Evolutionary conservation across 2,113 vertebrate species (phyloP).

Genomic region (Cacatua alba): DNA sequence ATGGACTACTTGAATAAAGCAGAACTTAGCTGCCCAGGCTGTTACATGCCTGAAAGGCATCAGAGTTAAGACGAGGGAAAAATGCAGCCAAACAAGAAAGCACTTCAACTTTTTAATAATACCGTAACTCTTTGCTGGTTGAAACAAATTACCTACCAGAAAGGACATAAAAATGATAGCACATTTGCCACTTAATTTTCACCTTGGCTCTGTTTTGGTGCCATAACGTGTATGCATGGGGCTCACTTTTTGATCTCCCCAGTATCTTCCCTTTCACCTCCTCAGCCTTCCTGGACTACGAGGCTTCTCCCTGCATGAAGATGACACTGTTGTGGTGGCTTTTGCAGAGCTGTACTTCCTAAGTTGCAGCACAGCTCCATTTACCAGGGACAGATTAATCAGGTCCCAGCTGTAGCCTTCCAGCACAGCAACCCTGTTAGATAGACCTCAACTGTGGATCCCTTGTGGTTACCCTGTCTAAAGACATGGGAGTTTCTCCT

Average conservation of each 20-base stretch:
- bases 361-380: background rate
- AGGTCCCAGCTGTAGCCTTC: background rate
- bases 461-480: background rate
- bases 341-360: background rate
- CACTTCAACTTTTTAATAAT: constrained; percentile 8
- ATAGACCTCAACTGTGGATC: background rate
- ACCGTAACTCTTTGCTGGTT: constrained; percentile 55
- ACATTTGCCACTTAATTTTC: background rate
- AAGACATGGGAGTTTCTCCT: background rate
- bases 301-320: background rate
- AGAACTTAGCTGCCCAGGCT: constrained; percentile 42
- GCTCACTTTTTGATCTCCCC: background rate
- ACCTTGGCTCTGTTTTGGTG: background rate
- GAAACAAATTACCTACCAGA: background rate
- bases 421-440: background rate
- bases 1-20: constrained; percentile 12
- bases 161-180: background rate
- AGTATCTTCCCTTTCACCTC: background rate
- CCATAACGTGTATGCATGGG: accelerated
- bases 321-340: background rate
- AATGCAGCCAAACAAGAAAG: constrained; percentile 68
- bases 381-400: background rate
- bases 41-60: constrained; percentile 65
- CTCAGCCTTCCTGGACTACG: background rate
- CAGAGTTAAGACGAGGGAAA: constrained; percentile 40